Conservation (phyloP, 2,113 vertebrate species). For the Stegostoma tigrinum region DNA sequence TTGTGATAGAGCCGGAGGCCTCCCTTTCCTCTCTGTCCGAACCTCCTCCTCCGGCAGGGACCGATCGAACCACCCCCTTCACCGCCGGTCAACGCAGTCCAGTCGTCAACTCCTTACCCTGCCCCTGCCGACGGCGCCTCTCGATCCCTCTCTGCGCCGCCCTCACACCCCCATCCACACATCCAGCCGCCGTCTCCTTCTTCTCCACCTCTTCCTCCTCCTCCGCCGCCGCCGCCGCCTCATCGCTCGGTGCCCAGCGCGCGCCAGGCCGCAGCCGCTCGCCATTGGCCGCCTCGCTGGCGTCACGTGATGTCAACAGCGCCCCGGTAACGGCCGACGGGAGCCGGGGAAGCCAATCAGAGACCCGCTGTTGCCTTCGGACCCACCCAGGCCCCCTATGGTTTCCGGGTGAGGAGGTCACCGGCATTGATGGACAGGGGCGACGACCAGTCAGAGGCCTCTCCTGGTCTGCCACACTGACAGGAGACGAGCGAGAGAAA, state of each 20-base stretch:
- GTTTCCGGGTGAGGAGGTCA: background rate
- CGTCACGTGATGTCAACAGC: conserved; percentile 6
- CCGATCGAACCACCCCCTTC: background rate
- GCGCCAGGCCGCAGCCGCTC: background rate
- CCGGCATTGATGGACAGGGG: background rate
- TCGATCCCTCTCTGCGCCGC: background rate
- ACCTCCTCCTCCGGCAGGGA: background rate
- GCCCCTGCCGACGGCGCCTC: background rate
- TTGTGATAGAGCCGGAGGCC: background rate
- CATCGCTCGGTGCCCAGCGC: background rate
- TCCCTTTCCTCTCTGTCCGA: background rate
- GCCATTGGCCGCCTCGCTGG: background rate
- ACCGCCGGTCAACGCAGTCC: too few relatives aligned
- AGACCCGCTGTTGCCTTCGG: background rate
- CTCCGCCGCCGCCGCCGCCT: background rate
- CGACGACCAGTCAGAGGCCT: background rate
- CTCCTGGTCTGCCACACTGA: too few relatives aligned
- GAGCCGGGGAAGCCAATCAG: background rate
- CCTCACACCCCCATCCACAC: background rate
- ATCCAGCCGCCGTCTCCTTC: background rate
- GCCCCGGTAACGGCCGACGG: background rate
- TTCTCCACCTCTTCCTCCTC: too few relatives aligned
- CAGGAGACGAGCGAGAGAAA: background rate
- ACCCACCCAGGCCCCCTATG: background rate
- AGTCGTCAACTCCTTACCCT: background rate